Percentiles rank a stretch among this genome's conserved stretches.
Evolutionary conservation across 2,797 vertebrate species (phyloP).

Genomic region (Streptopelia turtur): DNA sequence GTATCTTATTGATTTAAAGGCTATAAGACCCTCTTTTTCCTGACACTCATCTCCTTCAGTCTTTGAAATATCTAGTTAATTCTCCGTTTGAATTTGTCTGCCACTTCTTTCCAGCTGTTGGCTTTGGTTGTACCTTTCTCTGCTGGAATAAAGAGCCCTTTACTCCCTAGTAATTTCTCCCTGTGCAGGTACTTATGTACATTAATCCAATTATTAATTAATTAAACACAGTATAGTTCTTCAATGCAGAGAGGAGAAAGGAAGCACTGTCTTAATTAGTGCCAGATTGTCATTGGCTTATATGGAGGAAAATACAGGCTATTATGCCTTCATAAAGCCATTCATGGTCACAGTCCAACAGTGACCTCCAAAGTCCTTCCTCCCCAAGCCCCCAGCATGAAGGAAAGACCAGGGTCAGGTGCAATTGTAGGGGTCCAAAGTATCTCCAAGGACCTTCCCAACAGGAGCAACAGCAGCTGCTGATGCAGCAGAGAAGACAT

Average conservation of each 20-base stretch:
- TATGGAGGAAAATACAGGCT: not conserved
- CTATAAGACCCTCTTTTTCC: not conserved
- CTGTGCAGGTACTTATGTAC: not conserved
- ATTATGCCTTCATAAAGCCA: not conserved
- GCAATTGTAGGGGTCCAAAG: not conserved
- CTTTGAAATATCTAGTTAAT: not conserved
- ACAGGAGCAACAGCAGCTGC: not conserved
- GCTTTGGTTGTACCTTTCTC: not conserved
- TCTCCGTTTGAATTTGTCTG: not conserved
- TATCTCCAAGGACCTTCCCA: not conserved
- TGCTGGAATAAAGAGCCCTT: not conserved
- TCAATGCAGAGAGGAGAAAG: not conserved
- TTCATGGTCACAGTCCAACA: not conserved
- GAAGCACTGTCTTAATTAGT: constrained; percentile 3
- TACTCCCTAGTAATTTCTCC: not conserved
- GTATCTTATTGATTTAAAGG: not conserved
- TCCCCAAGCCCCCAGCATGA: not conserved
- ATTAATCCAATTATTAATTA: constrained; percentile 20
- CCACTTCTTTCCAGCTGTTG: not conserved
- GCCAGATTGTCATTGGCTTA: not conserved
- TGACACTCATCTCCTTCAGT: not conserved
- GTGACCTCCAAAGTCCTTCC: not conserved
- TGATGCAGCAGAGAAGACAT: not conserved
- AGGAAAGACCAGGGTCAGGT: not conserved
- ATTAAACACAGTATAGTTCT: not conserved